Base-by-base conservation (phyloP, 2,888 invertebrate genomes). In the Sarcophaga subvicina region DNA sequence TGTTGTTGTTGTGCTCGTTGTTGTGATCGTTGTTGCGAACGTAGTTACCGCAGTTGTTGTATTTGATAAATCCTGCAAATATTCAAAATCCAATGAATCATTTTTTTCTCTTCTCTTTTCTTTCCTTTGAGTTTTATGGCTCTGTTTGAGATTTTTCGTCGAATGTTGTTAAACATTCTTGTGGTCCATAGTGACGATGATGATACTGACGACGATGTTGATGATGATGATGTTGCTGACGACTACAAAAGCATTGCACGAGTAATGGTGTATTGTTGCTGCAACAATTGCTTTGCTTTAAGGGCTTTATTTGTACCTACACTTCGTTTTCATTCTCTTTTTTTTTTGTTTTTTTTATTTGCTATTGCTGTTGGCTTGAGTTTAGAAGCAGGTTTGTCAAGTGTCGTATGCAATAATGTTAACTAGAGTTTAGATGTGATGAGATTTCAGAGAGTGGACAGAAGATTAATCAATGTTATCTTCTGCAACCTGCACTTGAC, bases 381-480 rank as follows among this genome's bases (percentile, higher is more conserved):
- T 14, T 22, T 25, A 14, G 60, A 25, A 64, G 25, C 37, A 62
- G 69, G 69, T 59, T 77, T 72, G 69, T 77, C 66, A 83, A 86
- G 72, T 83, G 86, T 78, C 86, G 73, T 80, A 64, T 73, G 77
- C 86, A 86, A 77, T 86, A 83, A 80, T 83, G 80, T 86, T 86
- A 83, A 86, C 86, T 73, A 72, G 76, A 71, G 54, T 77, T 80
- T 80, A 80, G 86, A 83, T 80, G 79, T 86, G 80, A 80, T 77
- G 80, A 69, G 80, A 76, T 83, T 86, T 86, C 80, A 80, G 80
- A 86, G 69, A 80, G 86, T 86, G 86, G 86, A 77, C 80, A 86
- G 77, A 77, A 83, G 86, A 86, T 86, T 86, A 83, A 86, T 86
- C 83, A 83, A 83, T 83, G 80, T 80, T 86, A 86, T 86, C 80